Percentiles rank a stretch among this genome's conserved stretches.
Conservation (phyloP, 1,140 invertebrate species). For the Leptestheria dahalacensis region DNA sequence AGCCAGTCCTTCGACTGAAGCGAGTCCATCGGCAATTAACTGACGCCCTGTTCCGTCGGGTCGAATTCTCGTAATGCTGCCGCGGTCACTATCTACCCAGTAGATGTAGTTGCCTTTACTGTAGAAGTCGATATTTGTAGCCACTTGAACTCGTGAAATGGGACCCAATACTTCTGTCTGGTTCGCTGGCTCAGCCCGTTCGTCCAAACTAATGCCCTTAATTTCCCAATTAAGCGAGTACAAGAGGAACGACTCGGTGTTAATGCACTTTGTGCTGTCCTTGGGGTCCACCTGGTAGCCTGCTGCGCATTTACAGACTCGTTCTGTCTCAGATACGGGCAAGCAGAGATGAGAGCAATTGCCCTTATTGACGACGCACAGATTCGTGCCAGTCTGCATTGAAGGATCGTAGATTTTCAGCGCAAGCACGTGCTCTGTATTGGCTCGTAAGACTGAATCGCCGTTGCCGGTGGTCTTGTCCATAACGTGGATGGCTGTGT, state of each 20-base stretch:
- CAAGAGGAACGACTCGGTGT: slow-evolving; percentile 46
- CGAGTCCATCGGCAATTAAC: slow-evolving; percentile 37
- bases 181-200: slow-evolving; percentile 24
- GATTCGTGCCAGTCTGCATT: slow-evolving; percentile 38
- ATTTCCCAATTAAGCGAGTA: slow-evolving; percentile 62
- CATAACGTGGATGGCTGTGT: slow-evolving; percentile 38
- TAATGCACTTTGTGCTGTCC: slow-evolving; percentile 33
- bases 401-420: slow-evolving; percentile 52
- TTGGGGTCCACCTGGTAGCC: slow-evolving; percentile 44
- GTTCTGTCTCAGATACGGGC: slow-evolving; percentile 36
- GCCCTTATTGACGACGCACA: slow-evolving; percentile 35
- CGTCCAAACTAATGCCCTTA: slow-evolving; percentile 43
- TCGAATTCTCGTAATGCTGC: slow-evolving; percentile 52
- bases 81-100: slow-evolving; percentile 63
- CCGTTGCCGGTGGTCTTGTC: slow-evolving; percentile 33
- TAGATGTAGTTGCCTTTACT: slow-evolving; percentile 45
- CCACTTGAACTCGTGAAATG: slow-evolving; percentile 56
- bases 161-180: slow-evolving; percentile 46
- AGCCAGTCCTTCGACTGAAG: slow-evolving; percentile 39
- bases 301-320: slow-evolving; percentile 55
- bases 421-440: slow-evolving; percentile 42
- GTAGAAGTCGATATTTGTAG: slow-evolving; percentile 57
- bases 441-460: slow-evolving; percentile 34
- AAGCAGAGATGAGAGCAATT: slow-evolving; percentile 66
- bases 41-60: slow-evolving; percentile 56